Evolutionary conservation across 2,888 invertebrate species (phyloP), one percentile per base, ranked within the genome.

Genomic region (Paralinhomoeus sp.): DNA sequence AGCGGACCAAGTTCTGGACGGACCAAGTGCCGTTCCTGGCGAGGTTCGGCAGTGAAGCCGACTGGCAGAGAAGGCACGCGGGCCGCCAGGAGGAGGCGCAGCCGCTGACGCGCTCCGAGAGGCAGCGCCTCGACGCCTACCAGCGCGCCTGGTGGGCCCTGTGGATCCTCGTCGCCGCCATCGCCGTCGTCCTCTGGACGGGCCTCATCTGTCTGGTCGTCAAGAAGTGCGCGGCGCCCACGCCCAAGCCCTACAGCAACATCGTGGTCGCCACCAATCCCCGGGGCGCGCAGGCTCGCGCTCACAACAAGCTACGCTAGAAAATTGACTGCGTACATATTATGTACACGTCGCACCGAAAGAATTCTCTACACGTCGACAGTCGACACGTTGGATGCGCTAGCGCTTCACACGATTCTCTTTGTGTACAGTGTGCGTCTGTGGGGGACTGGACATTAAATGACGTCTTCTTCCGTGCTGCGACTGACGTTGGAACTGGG

Each of bases 1-100:
- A 52, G 48, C 56, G n/a, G 35, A 53, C 58, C 1, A 50, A 50
- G 33, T 61, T 60, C 43, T 61, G 61, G 61, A 61, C 58, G 38
- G 47, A 52, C 3, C 40, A 40, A 21, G 43, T 47, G 38, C 44
- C 44, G 21, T n/a, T 23, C 17, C 38, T 46, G 12, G 5, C n/a
- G 40, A 17, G 41, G 15, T 44, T 41, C 24, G 44, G 20, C 12
- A 20, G 21, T 23, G 12, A 15, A 20, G 15, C 35, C 35, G 3
- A 18, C 35, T 17, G 3, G 5, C 3, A 35, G 3, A 12, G 17
- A 5, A 17, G 3, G 9, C 9, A 35, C 27, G 27, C 27, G 7
- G 27, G 7, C 12, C 7, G 27, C 7, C 27, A 5, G 5, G 5
- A 5, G 27, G 27, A 27, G 27, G 20, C 15, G 3, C 13, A 20